Evolutionary conservation across 2,888 invertebrate species (phyloP).

Genomic region (Gonocerus acuteangulatus): DNA sequence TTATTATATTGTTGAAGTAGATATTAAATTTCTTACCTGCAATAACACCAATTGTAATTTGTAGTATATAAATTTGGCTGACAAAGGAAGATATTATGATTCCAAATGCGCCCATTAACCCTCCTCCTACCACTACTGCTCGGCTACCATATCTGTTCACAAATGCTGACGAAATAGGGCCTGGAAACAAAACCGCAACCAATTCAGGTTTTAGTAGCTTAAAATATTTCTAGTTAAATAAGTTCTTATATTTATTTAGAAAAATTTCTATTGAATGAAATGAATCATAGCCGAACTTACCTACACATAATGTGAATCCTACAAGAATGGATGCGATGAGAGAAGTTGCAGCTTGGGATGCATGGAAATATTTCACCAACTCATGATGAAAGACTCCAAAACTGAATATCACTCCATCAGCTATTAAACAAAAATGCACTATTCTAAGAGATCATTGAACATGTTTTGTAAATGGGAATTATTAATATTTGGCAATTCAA

Average conservation of each 20-base stretch:
- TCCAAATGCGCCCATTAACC: slow-evolving; percentile 67
- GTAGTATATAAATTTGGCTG: slow-evolving; percentile 70
- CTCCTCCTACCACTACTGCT: slow-evolving; percentile 79
- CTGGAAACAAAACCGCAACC: too few species aligned
- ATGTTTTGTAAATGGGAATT: too few species aligned
- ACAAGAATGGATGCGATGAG: slow-evolving; percentile 92
- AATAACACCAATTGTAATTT: slow-evolving; percentile 86
- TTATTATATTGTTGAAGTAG: too few species aligned
- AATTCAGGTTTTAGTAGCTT: too few species aligned
- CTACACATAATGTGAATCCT: slow-evolving; percentile 88
- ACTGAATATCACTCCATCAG: slow-evolving; percentile 97
- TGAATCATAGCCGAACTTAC: too few species aligned
- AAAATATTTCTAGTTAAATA: too few species aligned
- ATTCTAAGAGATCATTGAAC: too few species aligned
- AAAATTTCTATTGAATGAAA: too few species aligned
- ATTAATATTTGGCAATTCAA: too few species aligned
- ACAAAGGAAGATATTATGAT: slow-evolving; percentile 76
- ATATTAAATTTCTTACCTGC: slow-evolving; percentile 50
- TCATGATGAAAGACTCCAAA: slow-evolving; percentile 90
- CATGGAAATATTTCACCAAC: slow-evolving; percentile 74
- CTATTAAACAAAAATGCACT: slow-evolving; percentile 53
- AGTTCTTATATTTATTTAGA: too few species aligned
- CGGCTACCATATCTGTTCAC: slow-evolving; percentile 94
- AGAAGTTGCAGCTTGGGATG: slow-evolving; percentile 77
- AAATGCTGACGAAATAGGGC: slow-evolving; percentile 88